phyloP scores from a whole-genome alignment of 2,888 invertebrate species.

The Tortricodes alternella region DNA sequence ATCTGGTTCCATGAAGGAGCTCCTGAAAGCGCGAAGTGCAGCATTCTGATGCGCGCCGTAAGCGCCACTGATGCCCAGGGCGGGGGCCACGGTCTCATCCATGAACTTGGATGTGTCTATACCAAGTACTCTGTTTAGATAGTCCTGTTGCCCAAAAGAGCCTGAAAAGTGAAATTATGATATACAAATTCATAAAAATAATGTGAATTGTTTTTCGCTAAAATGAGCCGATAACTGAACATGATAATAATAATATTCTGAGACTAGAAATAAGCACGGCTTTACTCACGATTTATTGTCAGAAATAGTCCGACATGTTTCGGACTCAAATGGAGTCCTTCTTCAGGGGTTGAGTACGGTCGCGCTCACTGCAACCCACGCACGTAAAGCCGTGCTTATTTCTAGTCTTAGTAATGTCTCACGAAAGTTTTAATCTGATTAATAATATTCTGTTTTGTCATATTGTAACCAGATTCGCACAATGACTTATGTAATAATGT shows the following conservation, averaged over 20 bases:
- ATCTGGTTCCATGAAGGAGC: slow-evolving; percentile 89
- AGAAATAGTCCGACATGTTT: too few relatives aligned
- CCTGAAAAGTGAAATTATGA: slow-evolving; percentile 40
- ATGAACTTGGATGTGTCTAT: slow-evolving; percentile 81
- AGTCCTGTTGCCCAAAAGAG: slow-evolving; percentile 51
- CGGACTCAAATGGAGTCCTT: too few relatives aligned
- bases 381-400: too few relatives aligned
- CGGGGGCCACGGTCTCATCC: slow-evolving; percentile 86
- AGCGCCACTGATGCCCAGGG: slow-evolving; percentile 82
- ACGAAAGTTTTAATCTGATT: too few relatives aligned
- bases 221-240: too few relatives aligned
- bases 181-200: not conserved
- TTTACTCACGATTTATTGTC: too few relatives aligned
- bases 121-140: slow-evolving; percentile 44
- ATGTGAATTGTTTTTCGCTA: too few relatives aligned
- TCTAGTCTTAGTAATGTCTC: too few relatives aligned
- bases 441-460: not conserved
- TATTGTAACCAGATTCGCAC: not conserved
- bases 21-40: slow-evolving; percentile 80
- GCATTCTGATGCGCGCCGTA: slow-evolving; percentile 84
- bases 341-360: too few relatives aligned
- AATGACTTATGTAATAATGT: slow-evolving; percentile 2
- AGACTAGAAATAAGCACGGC: too few relatives aligned
- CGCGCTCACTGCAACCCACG: too few relatives aligned
- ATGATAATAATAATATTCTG: too few relatives aligned